These are phyloP conservation scores for Nematostella vectensis DNA, from an alignment of 92 coral and sea anemone species.

Conservation along the genomic window DNA sequence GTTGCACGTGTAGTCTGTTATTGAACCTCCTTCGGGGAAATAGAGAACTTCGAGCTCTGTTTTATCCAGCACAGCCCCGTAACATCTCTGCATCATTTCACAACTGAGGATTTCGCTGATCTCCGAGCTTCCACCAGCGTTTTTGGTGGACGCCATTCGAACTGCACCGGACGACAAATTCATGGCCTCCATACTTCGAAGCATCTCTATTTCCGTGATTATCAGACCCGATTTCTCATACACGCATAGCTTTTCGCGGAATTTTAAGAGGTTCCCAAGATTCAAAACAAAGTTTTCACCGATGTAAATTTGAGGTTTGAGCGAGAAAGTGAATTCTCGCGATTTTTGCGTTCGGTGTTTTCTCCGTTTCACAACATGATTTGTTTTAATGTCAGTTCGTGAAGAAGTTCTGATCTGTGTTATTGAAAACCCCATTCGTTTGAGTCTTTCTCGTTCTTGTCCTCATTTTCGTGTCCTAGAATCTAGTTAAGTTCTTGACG, in stretches of 20 bases:
- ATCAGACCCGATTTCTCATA: constrained; percentile 35
- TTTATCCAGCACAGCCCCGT: constrained; percentile 62
- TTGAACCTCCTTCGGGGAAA: constrained; percentile 66
- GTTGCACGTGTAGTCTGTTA: constrained; percentile 71
- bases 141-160: constrained; percentile 54
- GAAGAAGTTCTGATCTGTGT: constrained; percentile 39
- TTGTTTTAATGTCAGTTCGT: constrained; percentile 29
- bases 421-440: constrained; percentile 15
- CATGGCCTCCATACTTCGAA: constrained; percentile 43
- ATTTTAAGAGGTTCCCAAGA: constrained; percentile 41
- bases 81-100: constrained; percentile 67
- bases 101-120: constrained; percentile 66
- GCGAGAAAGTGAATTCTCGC: constrained; percentile 17
- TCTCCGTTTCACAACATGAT: background rate
- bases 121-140: constrained; percentile 83
- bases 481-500: too few relatives aligned
- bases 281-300: constrained; percentile 67
- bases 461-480: background rate
- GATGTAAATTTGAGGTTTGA: constrained; percentile 46
- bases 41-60: constrained; percentile 71
- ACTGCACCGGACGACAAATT: constrained; percentile 49
- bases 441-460: background rate
- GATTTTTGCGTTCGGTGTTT: constrained; percentile 19
- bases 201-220: constrained; percentile 41
- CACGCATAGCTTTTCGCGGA: constrained; percentile 44